Evolutionary conservation across 2,888 invertebrate genomes (phyloP), one percentile per base, ranked within the genome.

Genomic region (Trileptium ribeirensis): DNA sequence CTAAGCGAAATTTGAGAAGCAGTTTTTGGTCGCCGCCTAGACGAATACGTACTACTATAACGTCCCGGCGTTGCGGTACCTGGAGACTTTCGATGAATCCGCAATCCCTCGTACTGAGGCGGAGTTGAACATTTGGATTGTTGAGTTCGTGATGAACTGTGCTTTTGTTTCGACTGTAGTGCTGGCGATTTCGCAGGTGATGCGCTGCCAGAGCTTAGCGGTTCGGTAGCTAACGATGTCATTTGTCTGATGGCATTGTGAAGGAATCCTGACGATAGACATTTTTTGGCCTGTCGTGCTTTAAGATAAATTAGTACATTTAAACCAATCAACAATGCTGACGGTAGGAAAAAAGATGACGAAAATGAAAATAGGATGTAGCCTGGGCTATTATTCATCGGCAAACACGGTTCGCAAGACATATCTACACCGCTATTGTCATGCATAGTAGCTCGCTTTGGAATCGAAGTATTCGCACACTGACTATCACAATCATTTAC

Each of bases 281-380:
- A 8, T 15, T 24, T 8, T 51, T 51, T 51, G 24, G 51, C 51
- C 8, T 36, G 77, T 24, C 87, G 83, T 0, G 97, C 98, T 1
- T 97, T 96, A 85, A 94, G 92, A 91, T 97, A 97, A 86, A 97
- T 97, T 86, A 95, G 92, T 94, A 96, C 96, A 90, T 97, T 97
- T 92, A 97, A 97, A 92, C 96, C 97, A 86, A 96, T 92, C 95
- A 97, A 97, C 85, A 97, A 95, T 86, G 96, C 93, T 95, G 96
- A 96, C 67, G 97, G 97, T 39, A 97, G 93, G 91, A 95, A 97
- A 92, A 97, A 97, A 84, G 96, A 96, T n/a, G 97, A 97, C 36
- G 97, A 92, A 0, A 97, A 97, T 1, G 96, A 96, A 90, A 97
- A 97, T 81, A 98, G 93, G 81, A 97, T 96, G 91, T 98, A 98